These are phyloP conservation scores for Drosophila phalerata DNA, from an alignment of 2,888 invertebrate species.

Conservation along the genomic window DNA sequence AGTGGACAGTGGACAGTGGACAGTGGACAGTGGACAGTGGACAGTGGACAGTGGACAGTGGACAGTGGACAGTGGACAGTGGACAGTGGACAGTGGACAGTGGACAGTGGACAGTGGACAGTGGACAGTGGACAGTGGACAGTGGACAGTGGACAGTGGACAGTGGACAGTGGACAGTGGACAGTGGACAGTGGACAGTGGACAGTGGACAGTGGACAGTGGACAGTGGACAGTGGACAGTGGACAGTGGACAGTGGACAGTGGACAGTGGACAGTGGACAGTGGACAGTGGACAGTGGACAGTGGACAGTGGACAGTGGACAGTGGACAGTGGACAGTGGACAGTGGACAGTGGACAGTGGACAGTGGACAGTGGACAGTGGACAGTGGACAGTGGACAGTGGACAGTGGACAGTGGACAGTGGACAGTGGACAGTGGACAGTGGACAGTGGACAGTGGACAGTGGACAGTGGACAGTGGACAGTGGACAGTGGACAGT, in stretches of 20 bases:
- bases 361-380: constrained; percentile 7
- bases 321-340: constrained; percentile 8
- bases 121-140: constrained; percentile 8
- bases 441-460: constrained; percentile 5
- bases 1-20: constrained; percentile 5
- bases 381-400: constrained; percentile 6
- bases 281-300: constrained; percentile 5
- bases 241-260: constrained; percentile 6
- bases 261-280: constrained; percentile 8
- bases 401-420: constrained; percentile 8
- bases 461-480: constrained; percentile 8
- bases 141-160: constrained; percentile 5
- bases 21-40: constrained; percentile 5
- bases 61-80: constrained; percentile 5
- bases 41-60: constrained; percentile 8
- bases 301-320: constrained; percentile 5
- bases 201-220: constrained; percentile 5
- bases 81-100: constrained; percentile 7
- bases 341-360: constrained; percentile 5
- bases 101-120: constrained; percentile 6
- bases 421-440: constrained; percentile 5
- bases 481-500: constrained; percentile 5
- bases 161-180: constrained; percentile 5
- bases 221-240: constrained; percentile 7
- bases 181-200: constrained; percentile 8